Evolutionary conservation across 2,113 vertebrate genomes (phyloP), one percentile per base, ranked within the genome.

Genomic region (Zeus faber): DNA sequence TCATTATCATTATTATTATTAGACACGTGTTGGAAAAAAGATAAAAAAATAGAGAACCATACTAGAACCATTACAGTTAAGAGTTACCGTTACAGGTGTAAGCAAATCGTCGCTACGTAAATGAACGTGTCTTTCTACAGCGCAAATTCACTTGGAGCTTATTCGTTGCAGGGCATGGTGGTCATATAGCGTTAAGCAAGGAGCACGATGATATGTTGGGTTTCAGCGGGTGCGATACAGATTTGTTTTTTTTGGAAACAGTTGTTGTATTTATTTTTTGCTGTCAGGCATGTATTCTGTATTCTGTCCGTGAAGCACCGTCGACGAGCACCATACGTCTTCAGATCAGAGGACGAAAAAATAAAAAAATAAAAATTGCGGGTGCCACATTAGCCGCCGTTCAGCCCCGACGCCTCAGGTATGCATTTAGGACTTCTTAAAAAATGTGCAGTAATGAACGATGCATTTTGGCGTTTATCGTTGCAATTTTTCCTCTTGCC

Each of bases 401-500:
- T 37, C 33, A 4, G 33, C n/a, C 3, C 13, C n/a, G n/a, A 37
- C 33, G n/a, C 13, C 33, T 14, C n/a, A n/a, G 33, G n/a, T 14
- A 2, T 37, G 33, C 13, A 9, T 14, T 37, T 14, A n/a, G n/a
- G 13, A 4, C n/a, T 37, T 11, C 33, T 37, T 13, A n/a, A n/a
- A 37, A 14, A 35, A 35, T 13, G n/a, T n/a, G n/a, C n/a, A 35
- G 14, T 37, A 37, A 20, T 21, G 3, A 16, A 29, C 9, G 10
- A 26, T 18, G 25, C 16, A 49, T 33, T 40, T 20, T 65, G 62
- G 63, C 46, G 65, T 70, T 65, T 24, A 14, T 0, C 10, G 45
- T 70, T 78, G 62, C 22, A 3, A 21, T 56, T 21, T 7, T 18
- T 44, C 20, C 9, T 21, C 17, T 23, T 72, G 72, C n/a, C 48